Percentiles rank a stretch among this genome's conserved stretches.
phyloP scores from a whole-genome alignment of 2,113 vertebrate species.

The Melierax canorus region DNA sequence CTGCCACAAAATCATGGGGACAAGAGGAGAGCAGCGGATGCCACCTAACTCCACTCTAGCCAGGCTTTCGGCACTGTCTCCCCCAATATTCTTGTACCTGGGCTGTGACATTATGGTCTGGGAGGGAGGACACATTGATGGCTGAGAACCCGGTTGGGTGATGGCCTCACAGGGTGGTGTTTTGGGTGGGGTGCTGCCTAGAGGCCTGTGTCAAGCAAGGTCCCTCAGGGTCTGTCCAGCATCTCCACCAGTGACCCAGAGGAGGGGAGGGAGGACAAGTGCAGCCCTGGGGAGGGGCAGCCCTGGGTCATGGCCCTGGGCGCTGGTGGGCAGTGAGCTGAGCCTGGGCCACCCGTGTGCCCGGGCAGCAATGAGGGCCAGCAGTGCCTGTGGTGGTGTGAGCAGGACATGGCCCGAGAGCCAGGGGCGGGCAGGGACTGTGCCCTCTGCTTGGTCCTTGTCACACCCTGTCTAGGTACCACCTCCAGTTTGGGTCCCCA shows the following conservation, averaged over 20 bases:
- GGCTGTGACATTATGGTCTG: background rate
- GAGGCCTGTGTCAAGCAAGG: background rate
- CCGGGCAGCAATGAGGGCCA: background rate
- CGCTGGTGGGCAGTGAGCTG: background rate
- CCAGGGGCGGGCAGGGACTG: background rate
- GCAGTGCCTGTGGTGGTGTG: too few species aligned
- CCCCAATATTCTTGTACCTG: too few species aligned
- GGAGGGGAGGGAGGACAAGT: background rate
- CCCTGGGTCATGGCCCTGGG: too few species aligned
- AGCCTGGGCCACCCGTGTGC: accelerated
- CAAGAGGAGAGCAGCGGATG: background rate
- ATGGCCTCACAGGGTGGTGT: background rate
- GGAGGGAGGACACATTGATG: accelerated
- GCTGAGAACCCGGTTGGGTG: background rate
- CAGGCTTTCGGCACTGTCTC: background rate
- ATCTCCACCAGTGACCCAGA: background rate
- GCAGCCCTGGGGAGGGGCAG: too few species aligned
- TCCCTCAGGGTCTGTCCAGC: background rate
- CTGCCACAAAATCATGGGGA: background rate
- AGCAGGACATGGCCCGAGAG: accelerated
- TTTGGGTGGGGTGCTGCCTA: background rate
- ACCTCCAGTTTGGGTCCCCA: background rate
- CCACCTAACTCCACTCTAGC: background rate
- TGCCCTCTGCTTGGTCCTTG: background rate
- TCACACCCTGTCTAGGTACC: background rate